Base-by-base conservation (phyloP, 1,140 invertebrate species). In the Drosophila mauritiana region DNA sequence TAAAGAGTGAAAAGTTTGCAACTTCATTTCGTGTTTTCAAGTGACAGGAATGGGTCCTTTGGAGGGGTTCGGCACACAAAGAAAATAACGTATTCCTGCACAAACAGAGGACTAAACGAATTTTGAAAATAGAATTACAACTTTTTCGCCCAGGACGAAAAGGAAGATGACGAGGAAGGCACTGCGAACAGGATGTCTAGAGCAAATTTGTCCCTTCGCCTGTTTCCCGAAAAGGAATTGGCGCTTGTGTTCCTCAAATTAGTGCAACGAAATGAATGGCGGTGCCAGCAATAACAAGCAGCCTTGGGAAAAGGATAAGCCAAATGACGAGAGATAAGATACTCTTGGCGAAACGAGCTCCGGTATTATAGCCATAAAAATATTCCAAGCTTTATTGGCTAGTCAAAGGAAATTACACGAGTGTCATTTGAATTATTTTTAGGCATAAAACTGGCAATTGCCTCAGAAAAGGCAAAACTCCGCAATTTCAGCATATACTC, bases 81-180 rank as follows among this genome's bases (percentile, higher is more conserved):
- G 80, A 89, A 89, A 89, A 89, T 89, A 89, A 74, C 85, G 85
- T 80, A 84, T 89, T 89, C 85, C 78, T 80, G 85, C 36, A 77
- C 85, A 90, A 84, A 90, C 80, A 89, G 80, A 89, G 72, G 78
- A 84, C 84, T 89, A 89, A 89, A 89, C 84, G 84, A 89, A 89
- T 89, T 89, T 89, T 73, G 73, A 84, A 89, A 89, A 89, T 89
- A 89, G 83, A 89, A 89, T 89, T 89, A 89, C 84, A 89, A 89
- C 85, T 89, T 89, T 89, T 75, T 76, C 48, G 78, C 64, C 62
- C 75, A 76, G 62, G 53, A 75, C 58, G 46, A 62, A 52, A 81
- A 78, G 43, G 37, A 39, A 39, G 12, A 31, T 8, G 31, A 31
- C 3, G 31, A 31, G 31, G 59, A 37, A 17, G 46, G 22, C 46